Conservation (phyloP, 2,797 vertebrate species). For the Typhlichthys eigenmanni region DNA sequence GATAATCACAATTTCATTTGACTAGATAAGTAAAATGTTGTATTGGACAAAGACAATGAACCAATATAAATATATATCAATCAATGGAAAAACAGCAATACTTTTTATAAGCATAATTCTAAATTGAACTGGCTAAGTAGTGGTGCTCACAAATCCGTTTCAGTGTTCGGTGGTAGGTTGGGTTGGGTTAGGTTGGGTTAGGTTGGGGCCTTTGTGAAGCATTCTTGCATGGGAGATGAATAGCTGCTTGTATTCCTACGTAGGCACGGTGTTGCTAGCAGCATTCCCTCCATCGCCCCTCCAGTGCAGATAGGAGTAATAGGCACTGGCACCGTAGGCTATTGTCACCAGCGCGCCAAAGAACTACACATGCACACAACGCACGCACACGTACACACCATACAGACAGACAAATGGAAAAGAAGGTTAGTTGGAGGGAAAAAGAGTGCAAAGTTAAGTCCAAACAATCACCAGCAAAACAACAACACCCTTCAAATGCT, state of each 20-base stretch:
- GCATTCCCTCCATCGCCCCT: constrained; percentile 80
- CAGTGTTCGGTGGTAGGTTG: too few relatives aligned
- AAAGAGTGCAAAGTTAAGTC: not conserved
- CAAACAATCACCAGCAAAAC: not conserved
- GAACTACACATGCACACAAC: constrained; percentile 74
- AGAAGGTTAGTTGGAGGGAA: not conserved
- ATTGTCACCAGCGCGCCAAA: constrained; percentile 83
- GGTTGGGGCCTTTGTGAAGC: too few relatives aligned
- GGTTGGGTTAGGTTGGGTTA: too few relatives aligned
- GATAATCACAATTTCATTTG: too few relatives aligned
- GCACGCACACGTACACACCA: not conserved
- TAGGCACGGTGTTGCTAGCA: constrained; percentile 79
- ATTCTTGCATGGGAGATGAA: not conserved
- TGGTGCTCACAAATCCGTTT: too few relatives aligned
- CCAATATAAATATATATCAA: too few relatives aligned
- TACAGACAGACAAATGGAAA: not conserved
- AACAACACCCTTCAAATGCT: not conserved
- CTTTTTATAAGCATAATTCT: too few relatives aligned
- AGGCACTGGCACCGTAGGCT: constrained; percentile 79
- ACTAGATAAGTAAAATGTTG: too few relatives aligned
- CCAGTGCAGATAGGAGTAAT: constrained; percentile 88
- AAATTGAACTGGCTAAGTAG: too few relatives aligned
- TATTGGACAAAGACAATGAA: too few relatives aligned
- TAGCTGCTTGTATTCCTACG: constrained; percentile 43
- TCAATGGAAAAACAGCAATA: too few relatives aligned